Percentiles rank a stretch among this genome's conserved stretches.
Evolutionary conservation across 2,888 invertebrate species (phyloP).

Genomic region (Rhyacophila evoluta): DNA sequence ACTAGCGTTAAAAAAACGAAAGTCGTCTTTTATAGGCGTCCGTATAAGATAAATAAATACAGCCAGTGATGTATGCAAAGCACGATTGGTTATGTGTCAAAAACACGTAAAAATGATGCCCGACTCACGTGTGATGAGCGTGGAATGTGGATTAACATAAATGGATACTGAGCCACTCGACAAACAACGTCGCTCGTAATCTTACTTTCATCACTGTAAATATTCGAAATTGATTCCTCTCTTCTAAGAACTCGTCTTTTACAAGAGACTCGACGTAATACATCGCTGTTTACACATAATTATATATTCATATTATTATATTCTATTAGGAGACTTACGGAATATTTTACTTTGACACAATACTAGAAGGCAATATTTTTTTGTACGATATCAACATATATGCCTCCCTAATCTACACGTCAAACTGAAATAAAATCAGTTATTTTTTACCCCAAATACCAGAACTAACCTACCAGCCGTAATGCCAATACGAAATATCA

Average conservation of each 20-base stretch:
- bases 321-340: background rate
- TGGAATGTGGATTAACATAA: conserved; percentile 21
- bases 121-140: conserved; percentile 15
- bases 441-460: too few relatives aligned
- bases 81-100: background rate
- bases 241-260: background rate
- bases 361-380: too few relatives aligned
- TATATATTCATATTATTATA: background rate
- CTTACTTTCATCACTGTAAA: background rate
- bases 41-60: too few relatives aligned
- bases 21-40: background rate
- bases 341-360: too few relatives aligned
- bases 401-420: too few relatives aligned
- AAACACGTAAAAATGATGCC: background rate
- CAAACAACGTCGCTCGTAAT: conserved; percentile 2
- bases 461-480: too few relatives aligned
- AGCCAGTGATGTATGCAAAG: background rate
- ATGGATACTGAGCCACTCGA: background rate
- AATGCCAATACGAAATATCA: too few relatives aligned
- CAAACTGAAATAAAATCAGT: background rate
- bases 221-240: background rate
- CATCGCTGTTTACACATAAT: background rate
- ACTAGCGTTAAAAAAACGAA: background rate
- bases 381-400: too few relatives aligned
- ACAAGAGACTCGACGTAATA: background rate